Base-by-base conservation (phyloP, 2,888 invertebrate genomes). In the Eurytoma adleriae region DNA sequence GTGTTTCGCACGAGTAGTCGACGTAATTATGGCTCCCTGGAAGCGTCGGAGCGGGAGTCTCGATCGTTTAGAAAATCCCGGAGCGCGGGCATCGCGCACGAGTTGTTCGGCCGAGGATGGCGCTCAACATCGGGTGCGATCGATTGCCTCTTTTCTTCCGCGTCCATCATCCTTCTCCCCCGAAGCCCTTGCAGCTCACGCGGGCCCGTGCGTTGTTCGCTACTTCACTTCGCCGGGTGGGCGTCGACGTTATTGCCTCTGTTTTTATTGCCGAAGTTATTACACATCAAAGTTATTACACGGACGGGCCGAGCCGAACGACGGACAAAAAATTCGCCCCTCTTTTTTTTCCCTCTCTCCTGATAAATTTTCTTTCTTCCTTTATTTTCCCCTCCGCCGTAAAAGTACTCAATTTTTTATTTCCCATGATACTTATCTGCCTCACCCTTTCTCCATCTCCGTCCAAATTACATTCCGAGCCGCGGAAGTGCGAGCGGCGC, bases 221-320 rank as follows among this genome's bases (percentile, higher is more conserved):
- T 78, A 27, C 71, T 69, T 69, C 52, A 18, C 61, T 70, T 70
- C 50, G 76, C 67, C 71, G 70, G 57, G 52, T 62, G 56, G 40
- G 68, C 72, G 79, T 82, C 83, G 80, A 83, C 88, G 86, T 88
- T 88, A 88, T 88, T 86, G 86, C 84, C 50, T 80, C 83, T 83
- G 84, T 87, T 88, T 89, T 89, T 88, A 88, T 88, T 88, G 85
- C 86, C 52, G 79, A 84, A 87, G 87, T 88, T 89, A 88, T 88
- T 86, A 87, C 88, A 84, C 86, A 85, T 84, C 85, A 85, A 82
- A 78, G 82, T 40, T 40, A 40, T 40, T 40, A 40, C 82, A 81
- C 84, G 76, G 81, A 78, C 80, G 83, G 83, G 50, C 40, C 20
- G 13, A 59, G 10, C 40, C 54, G 52, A 52, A 40, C 40, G 72